A percentile compares a stretch with the other conserved stretches of the same genome.
Evolutionary conservation across 2,888 invertebrate genomes (phyloP).

Genomic region (Matsumyia berberina): DNA sequence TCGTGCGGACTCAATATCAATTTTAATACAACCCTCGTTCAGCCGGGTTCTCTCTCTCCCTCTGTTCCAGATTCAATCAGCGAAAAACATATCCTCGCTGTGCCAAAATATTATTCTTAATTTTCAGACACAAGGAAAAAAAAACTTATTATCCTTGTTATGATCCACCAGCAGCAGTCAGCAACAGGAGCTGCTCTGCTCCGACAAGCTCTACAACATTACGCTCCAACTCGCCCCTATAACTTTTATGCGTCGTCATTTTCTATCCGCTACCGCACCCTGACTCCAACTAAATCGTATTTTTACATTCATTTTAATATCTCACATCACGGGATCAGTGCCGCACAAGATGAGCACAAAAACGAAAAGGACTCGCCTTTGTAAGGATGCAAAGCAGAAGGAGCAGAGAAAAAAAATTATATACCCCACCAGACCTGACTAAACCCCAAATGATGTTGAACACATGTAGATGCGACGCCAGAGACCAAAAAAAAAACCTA

Average conservation of each 20-base stretch:
- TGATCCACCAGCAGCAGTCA: slow-evolving; percentile 3
- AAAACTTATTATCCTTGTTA: slow-evolving; percentile 4
- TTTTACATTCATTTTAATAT: slow-evolving; percentile 74
- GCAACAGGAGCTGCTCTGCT: slow-evolving; percentile 46
- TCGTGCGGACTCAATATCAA: too few relatives aligned
- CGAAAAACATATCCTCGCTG: neutral
- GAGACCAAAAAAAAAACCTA: too few relatives aligned
- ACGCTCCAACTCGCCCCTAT: neutral
- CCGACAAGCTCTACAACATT: slow-evolving; percentile 14
- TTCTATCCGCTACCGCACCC: neutral
- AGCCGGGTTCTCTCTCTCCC: too few relatives aligned
- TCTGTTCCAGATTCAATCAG: neutral
- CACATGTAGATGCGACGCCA: slow-evolving; percentile 71
- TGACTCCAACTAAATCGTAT: slow-evolving; percentile 61
- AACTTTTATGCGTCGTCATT: slow-evolving; percentile 8
- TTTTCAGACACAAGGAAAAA: slow-evolving; percentile 1
- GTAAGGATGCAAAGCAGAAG: slow-evolving; percentile 54
- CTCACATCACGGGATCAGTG: slow-evolving; percentile 71
- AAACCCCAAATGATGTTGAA: slow-evolving; percentile 73
- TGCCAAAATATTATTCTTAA: slow-evolving; percentile 19
- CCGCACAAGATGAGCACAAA: neutral
- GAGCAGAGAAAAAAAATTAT: slow-evolving; percentile 19
- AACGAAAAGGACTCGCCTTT: slow-evolving; percentile 61
- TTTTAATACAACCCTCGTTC: too few relatives aligned
- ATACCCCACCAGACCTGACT: slow-evolving; percentile 64